Conservation (phyloP, 2,888 invertebrate genomes). For the Steromphala cineraria region DNA sequence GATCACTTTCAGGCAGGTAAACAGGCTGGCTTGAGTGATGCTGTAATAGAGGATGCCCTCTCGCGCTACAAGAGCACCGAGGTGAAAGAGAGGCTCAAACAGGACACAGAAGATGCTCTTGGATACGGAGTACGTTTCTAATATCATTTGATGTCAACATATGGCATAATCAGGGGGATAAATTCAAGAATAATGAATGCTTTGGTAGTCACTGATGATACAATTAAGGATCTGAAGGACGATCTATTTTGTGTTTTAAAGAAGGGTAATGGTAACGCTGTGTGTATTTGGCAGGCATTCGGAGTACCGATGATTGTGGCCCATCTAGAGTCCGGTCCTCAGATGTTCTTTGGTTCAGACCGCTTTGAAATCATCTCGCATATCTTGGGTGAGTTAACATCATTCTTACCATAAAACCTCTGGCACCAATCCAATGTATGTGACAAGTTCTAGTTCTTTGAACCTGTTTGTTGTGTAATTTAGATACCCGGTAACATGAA, state of each 20-base stretch:
- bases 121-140: slow-evolving; percentile 57
- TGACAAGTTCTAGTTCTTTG: no score
- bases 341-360: slow-evolving; percentile 75
- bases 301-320: slow-evolving; percentile 75
- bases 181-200: no score
- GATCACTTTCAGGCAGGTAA: slow-evolving; percentile 43
- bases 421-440: no score
- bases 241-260: no score
- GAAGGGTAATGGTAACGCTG: no score
- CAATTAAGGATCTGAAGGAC: no score
- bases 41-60: slow-evolving; percentile 46
- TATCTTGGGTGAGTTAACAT: slow-evolving; percentile 63
- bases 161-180: no score
- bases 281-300: slow-evolving; percentile 70
- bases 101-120: slow-evolving; percentile 67
- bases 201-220: no score
- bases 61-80: slow-evolving; percentile 43
- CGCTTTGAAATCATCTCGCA: slow-evolving; percentile 74
- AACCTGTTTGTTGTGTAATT: no score
- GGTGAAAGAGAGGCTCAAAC: slow-evolving; percentile 61
- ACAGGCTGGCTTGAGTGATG: slow-evolving; percentile 54
- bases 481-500: no score
- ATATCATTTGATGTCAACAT: no score
- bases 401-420: no score
- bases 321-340: slow-evolving; percentile 60